Conservation (phyloP, 2,797 vertebrate genomes). For the Choloepus didactylus region DNA sequence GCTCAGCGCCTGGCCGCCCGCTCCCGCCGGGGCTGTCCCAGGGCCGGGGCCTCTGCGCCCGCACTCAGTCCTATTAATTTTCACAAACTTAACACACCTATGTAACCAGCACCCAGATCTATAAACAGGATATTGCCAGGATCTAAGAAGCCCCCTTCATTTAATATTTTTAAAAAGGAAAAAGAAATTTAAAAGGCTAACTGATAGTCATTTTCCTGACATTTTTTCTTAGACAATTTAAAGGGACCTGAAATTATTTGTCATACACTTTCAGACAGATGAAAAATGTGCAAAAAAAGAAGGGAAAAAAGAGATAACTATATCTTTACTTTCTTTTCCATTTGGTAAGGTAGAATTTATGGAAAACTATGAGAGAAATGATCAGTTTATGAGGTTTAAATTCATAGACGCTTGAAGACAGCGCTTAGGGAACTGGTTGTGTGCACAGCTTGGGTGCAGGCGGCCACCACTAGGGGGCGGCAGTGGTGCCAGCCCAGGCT, state of each 20-base stretch:
- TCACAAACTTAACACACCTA: neutral
- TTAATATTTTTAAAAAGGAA: neutral
- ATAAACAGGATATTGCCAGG: neutral
- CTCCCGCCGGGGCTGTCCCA: too few relatives aligned
- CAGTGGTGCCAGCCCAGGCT: neutral
- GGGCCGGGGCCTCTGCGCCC: too few relatives aligned
- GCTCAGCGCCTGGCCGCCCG: too few relatives aligned
- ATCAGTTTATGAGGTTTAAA: neutral
- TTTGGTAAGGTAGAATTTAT: neutral
- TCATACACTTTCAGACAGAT: neutral
- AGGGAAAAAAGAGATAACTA: neutral
- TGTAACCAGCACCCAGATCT: neutral
- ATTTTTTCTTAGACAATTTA: slow-evolving; percentile 27
- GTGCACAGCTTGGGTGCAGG: neutral
- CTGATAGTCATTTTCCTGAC: neutral
- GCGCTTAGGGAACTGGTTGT: neutral
- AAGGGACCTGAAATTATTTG: neutral
- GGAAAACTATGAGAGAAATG: neutral
- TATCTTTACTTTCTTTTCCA: neutral
- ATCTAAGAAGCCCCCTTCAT: neutral
- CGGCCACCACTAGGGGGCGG: neutral
- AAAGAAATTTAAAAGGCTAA: neutral
- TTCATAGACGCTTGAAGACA: neutral
- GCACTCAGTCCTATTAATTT: neutral
- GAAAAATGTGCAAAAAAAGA: neutral